Conservation (phyloP, 1,140 invertebrate species). For the Solen grandis region DNA sequence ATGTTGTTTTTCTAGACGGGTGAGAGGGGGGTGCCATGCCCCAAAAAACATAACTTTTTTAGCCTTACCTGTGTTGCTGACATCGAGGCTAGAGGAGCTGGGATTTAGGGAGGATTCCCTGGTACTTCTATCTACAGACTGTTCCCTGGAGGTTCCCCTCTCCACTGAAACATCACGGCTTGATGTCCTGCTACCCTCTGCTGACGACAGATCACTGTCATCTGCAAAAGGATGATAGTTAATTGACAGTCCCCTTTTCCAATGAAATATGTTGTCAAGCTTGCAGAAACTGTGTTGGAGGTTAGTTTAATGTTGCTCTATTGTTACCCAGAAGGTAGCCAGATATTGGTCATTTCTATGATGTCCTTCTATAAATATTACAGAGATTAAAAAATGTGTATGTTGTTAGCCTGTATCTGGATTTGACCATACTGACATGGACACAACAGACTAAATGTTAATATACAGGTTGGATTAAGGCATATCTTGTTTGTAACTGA, state of each 20-base stretch:
- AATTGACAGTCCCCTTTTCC: background rate
- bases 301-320: background rate
- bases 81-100: too few relatives aligned
- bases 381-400: background rate
- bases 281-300: too few relatives aligned
- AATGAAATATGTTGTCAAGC: background rate
- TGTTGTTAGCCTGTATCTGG: background rate
- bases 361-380: background rate
- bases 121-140: conserved; percentile 63
- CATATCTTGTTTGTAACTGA: too few relatives aligned
- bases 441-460: too few relatives aligned
- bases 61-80: too few relatives aligned
- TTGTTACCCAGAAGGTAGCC: background rate
- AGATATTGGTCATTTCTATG: background rate
- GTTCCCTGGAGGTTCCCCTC: conserved; percentile 54
- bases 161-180: conserved; percentile 52
- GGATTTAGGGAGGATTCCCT: too few relatives aligned
- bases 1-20: too few relatives aligned
- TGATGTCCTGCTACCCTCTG: conserved; percentile 45
- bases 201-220: conserved; percentile 57
- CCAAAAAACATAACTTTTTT: too few relatives aligned
- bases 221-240: conserved; percentile 34
- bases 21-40: too few relatives aligned
- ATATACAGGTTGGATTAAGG: too few relatives aligned
- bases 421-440: too few relatives aligned